Percentiles rank a stretch among this genome's conserved stretches.
These are phyloP conservation scores for Hermodice carunculata DNA, from an alignment of 2,888 invertebrate species.

Conservation along the genomic window DNA sequence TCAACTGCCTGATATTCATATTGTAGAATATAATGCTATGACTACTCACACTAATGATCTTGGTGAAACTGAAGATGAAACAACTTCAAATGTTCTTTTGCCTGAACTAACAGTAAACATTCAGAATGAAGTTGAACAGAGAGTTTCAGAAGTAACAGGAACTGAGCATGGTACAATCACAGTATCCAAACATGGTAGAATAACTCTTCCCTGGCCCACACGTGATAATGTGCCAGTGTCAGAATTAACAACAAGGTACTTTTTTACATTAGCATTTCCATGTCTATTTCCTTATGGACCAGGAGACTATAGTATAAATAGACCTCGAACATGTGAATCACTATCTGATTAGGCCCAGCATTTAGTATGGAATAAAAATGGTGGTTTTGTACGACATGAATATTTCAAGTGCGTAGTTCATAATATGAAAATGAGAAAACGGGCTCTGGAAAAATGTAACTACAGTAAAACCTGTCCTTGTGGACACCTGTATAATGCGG, in stretches of 20 bases:
- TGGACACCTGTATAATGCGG: too few species aligned
- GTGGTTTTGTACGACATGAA: slow-evolving; percentile 33
- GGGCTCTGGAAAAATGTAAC: too few species aligned
- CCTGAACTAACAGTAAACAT: neutral
- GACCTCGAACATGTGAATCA: too few species aligned
- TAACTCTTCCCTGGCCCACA: slow-evolving; percentile 26
- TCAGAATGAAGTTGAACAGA: neutral
- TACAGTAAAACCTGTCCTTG: too few species aligned
- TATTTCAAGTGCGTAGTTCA: slow-evolving; percentile 34
- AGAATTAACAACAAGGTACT: slow-evolving; percentile 38
- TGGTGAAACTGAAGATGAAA: neutral
- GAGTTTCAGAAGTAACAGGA: neutral
- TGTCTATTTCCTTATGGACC: slow-evolving; percentile 38
- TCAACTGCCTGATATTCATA: too few species aligned
- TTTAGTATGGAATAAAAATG: slow-evolving; percentile 29
- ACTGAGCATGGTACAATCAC: neutral
- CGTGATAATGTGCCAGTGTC: slow-evolving; percentile 35
- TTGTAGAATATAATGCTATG: too few species aligned
- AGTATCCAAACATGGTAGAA: neutral
- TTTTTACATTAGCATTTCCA: slow-evolving; percentile 42
- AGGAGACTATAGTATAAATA: slow-evolving; percentile 35
- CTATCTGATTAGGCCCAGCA: slow-evolving; percentile 26
- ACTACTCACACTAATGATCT: neutral
- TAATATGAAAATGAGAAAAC: slow-evolving; percentile 30
- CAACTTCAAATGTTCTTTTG: neutral